phyloP scores from a whole-genome alignment of 1,140 invertebrate genomes.

The Zelostemma sp. region DNA sequence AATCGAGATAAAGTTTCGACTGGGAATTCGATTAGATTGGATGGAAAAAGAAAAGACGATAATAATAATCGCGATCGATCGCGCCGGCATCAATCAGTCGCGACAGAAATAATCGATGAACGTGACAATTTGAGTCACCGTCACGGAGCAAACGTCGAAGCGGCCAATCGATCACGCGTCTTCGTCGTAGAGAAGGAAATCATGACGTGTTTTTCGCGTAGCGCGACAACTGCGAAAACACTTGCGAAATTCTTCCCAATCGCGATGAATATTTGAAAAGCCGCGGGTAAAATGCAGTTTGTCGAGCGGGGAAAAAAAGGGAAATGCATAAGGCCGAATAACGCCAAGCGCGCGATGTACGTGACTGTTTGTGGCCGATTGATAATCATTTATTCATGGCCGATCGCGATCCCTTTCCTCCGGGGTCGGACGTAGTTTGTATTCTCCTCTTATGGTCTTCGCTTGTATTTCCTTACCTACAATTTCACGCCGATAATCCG shows the following conservation, averaged over 20 bases:
- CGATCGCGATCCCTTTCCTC: slow-evolving; percentile 43
- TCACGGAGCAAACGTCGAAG: slow-evolving; percentile 36
- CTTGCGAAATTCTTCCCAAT: too few species aligned
- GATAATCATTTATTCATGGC: slow-evolving; percentile 51
- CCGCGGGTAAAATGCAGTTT: too few species aligned
- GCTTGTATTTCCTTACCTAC: slow-evolving; percentile 25
- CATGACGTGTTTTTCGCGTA: too few species aligned
- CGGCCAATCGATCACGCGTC: slow-evolving; percentile 49
- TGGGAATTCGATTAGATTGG: not conserved
- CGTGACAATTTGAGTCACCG: slow-evolving; percentile 36
- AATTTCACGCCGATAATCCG: slow-evolving; percentile 13
- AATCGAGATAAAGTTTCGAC: slow-evolving; percentile 16
- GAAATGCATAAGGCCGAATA: slow-evolving; percentile 13
- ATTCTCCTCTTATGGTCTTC: slow-evolving; percentile 19
- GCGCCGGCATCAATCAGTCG: slow-evolving; percentile 45
- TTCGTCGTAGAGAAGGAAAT: slow-evolving; percentile 43
- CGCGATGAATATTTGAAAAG: not conserved
- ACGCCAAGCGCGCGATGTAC: slow-evolving; percentile 25
- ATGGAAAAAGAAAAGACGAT: not conserved
- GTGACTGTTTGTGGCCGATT: slow-evolving; percentile 37
- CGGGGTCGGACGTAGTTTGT: slow-evolving; percentile 29
- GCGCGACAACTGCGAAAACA: too few species aligned
- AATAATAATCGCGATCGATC: slow-evolving; percentile 48
- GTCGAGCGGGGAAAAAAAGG: not conserved
- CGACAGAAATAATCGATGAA: slow-evolving; percentile 47